Percentiles rank a stretch among this genome's conserved stretches.
phyloP scores from a whole-genome alignment of 2,888 invertebrate species.

The Campaea margaritaria region DNA sequence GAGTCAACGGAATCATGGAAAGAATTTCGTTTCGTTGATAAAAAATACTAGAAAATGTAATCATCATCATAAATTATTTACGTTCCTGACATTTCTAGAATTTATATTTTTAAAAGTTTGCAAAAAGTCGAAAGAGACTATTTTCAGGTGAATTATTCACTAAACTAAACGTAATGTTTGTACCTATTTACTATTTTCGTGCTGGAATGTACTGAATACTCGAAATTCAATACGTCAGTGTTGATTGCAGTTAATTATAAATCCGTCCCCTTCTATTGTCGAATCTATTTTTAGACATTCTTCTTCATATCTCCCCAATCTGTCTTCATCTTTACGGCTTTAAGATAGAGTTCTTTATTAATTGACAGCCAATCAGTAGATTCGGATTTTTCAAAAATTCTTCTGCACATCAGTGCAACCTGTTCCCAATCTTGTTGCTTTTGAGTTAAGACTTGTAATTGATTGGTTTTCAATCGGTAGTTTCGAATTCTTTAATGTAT shows the following conservation, averaged over 20 bases:
- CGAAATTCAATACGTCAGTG: constrained; percentile 84
- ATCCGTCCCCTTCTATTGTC: constrained; percentile 82
- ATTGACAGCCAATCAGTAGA: neutral
- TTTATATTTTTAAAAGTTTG: no score
- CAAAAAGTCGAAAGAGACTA: no score
- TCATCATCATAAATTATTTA: no score
- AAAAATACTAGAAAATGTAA: no score
- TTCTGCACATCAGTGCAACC: constrained; percentile 18
- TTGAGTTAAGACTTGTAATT: constrained; percentile 46
- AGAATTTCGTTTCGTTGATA: neutral
- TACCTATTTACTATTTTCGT: constrained; percentile 43
- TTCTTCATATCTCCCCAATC: constrained; percentile 20
- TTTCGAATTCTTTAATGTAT: constrained; percentile 70
- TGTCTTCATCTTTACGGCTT: constrained; percentile 31
- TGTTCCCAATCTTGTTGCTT: constrained; percentile 33
- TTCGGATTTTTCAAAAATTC: constrained; percentile 54
- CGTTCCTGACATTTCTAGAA: no score
- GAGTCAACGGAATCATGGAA: neutral
- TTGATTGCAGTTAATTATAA: constrained; percentile 86
- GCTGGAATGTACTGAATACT: constrained; percentile 67
- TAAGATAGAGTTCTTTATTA: constrained; percentile 45
- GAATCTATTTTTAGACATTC: constrained; percentile 66
- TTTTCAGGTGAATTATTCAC: no score
- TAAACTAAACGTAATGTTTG: no score
- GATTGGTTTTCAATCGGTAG: constrained; percentile 8